phyloP scores from a whole-genome alignment of 1,140 invertebrate species.

The Diabrotica virgifera region DNA sequence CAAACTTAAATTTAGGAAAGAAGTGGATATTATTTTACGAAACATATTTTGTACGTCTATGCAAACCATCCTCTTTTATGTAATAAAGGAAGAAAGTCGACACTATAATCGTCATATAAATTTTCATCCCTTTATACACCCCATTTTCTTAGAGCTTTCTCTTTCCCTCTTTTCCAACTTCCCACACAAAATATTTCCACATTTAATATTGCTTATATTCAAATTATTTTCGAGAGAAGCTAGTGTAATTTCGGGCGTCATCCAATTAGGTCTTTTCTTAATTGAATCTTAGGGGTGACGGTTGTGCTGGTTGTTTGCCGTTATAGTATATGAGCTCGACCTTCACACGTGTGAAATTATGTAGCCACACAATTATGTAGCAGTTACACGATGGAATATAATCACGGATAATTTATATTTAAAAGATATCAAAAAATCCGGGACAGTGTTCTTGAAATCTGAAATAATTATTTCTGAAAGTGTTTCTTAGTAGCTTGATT shows the following conservation, averaged over 20 bases:
- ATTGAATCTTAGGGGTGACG: constrained; percentile 36
- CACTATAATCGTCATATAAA: constrained; percentile 13
- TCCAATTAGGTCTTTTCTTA: constrained; percentile 42
- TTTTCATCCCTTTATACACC: constrained; percentile 6
- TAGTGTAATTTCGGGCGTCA: constrained; percentile 29
- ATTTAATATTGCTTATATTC: constrained; percentile 47
- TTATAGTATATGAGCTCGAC: not conserved
- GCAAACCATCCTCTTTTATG: not conserved
- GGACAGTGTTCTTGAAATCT: too few relatives aligned
- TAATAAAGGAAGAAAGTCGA: not conserved
- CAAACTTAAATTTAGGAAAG: too few relatives aligned
- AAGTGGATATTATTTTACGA: too few relatives aligned
- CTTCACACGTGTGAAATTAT: not conserved
- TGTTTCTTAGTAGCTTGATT: too few relatives aligned
- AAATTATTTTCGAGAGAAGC: constrained; percentile 41
- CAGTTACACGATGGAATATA: too few relatives aligned
- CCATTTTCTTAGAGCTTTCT: not conserved
- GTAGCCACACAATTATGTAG: too few relatives aligned
- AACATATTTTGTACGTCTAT: too few relatives aligned
- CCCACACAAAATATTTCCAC: constrained; percentile 35
- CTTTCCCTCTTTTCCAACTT: not conserved
- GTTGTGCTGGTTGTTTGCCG: not conserved
- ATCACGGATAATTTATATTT: too few relatives aligned
- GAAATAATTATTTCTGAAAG: too few relatives aligned
- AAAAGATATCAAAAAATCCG: too few relatives aligned